Conservation (phyloP, 2,888 invertebrate species). For the Dimorphilus gyrociliatus region DNA sequence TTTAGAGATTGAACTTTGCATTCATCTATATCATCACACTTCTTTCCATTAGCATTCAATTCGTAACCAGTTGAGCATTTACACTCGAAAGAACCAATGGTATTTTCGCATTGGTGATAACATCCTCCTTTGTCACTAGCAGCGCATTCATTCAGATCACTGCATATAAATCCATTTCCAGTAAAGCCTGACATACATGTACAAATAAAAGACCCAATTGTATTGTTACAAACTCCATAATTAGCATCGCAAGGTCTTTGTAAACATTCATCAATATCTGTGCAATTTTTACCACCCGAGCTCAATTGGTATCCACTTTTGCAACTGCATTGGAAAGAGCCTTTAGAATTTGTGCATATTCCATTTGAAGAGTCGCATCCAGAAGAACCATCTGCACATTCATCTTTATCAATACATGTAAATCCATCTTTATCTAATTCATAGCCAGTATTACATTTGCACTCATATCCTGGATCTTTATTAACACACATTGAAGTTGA, state of each 20-base stretch:
- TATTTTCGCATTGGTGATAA: not conserved
- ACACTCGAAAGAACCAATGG: not conserved
- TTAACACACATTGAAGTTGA: too few species aligned
- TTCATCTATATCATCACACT: slow-evolving; percentile 1
- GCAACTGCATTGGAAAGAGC: too few species aligned
- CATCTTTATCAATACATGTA: too few species aligned
- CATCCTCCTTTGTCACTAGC: not conserved
- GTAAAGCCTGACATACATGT: not conserved
- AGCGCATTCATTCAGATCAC: slow-evolving; percentile 1
- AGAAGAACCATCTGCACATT: too few species aligned
- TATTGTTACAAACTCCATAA: slow-evolving; percentile 1
- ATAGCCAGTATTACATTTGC: too few species aligned
- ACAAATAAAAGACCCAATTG: not conserved
- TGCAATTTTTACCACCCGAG: too few species aligned
- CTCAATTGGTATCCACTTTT: too few species aligned
- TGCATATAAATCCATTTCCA: slow-evolving; percentile 1
- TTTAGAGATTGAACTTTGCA: too few species aligned
- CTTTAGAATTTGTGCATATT: too few species aligned
- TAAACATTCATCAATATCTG: slow-evolving; percentile 1
- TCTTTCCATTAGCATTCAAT: slow-evolving; percentile 1
- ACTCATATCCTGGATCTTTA: too few species aligned
- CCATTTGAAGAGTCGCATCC: too few species aligned
- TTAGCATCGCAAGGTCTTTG: not conserved
- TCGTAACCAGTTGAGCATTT: not conserved
- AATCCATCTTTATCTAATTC: too few species aligned